Percentiles rank a stretch among this genome's conserved stretches.
These are phyloP conservation scores for Drosophila peninsularis DNA, from an alignment of 2,888 invertebrate species.

Conservation along the genomic window DNA sequence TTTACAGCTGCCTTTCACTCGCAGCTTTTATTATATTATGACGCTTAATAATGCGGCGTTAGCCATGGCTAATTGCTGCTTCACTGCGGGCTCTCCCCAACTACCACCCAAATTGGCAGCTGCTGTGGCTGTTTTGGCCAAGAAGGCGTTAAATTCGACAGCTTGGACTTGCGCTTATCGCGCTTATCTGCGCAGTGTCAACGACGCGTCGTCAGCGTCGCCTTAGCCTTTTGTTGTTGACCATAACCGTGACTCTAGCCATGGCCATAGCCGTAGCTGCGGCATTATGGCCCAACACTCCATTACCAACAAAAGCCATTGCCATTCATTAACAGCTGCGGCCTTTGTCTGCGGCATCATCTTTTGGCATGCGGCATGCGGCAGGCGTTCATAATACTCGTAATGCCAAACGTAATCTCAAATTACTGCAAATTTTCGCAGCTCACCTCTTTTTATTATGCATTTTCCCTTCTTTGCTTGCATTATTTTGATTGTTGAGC, in stretches of 20 bases:
- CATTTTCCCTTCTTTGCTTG: constrained; percentile 33
- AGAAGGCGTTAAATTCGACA: constrained; percentile 25
- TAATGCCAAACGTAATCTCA: constrained; percentile 71
- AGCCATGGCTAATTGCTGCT: constrained; percentile 49
- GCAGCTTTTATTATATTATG: constrained; percentile 30
- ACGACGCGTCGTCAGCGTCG: constrained; percentile 55
- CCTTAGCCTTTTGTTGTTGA: constrained; percentile 28
- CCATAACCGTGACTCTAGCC: constrained; percentile 15
- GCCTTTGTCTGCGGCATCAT: constrained; percentile 49
- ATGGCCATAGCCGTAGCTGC: constrained; percentile 14
- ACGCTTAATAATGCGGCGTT: constrained; percentile 24
- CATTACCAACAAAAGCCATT: constrained; percentile 54
- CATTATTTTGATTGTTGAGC: constrained; percentile 69
- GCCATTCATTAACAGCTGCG: constrained; percentile 75
- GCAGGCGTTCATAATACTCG: constrained; percentile 25
- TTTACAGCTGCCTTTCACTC: constrained; percentile 32
- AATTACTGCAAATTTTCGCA: constrained; percentile 74
- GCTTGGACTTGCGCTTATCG: constrained; percentile 54
- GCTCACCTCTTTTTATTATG: constrained; percentile 45
- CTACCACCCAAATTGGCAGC: constrained; percentile 14
- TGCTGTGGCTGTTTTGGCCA: constrained; percentile 9
- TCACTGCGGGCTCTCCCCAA: neutral
- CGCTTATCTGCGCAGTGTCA: constrained; percentile 66
- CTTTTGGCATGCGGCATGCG: constrained; percentile 37
- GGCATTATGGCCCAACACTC: constrained; percentile 29